Evolutionary conservation across 2,888 invertebrate species (phyloP).

Genomic region (Limenitis camilla): DNA sequence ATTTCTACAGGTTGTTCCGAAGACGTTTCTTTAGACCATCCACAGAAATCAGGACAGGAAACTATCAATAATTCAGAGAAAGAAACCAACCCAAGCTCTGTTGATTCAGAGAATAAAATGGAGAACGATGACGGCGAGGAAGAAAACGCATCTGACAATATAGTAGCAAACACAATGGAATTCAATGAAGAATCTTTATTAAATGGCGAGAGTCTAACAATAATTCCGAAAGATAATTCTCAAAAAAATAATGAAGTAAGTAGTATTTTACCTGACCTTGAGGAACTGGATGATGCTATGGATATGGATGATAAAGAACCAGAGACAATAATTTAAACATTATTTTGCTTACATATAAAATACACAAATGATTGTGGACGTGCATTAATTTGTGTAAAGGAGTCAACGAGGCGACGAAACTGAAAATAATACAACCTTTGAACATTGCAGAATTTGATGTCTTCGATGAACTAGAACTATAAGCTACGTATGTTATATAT

Average conservation of each 20-base stretch:
- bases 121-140: too few relatives aligned
- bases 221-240: not conserved
- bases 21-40: too few relatives aligned
- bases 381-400: too few relatives aligned
- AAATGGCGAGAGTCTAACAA: slow-evolving; percentile 9
- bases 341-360: not conserved
- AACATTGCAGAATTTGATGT: not conserved
- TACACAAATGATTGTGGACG: too few relatives aligned
- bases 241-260: slow-evolving; percentile 1
- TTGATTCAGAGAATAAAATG: too few relatives aligned
- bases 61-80: too few relatives aligned
- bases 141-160: not conserved
- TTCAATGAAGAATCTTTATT: slow-evolving; percentile 5
- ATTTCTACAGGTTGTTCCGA: not conserved
- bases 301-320: slow-evolving; percentile 17
- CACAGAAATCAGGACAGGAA: too few relatives aligned
- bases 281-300: not conserved
- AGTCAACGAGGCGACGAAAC: too few relatives aligned
- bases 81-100: too few relatives aligned
- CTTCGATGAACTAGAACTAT: slow-evolving; percentile 10
- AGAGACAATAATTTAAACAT: slow-evolving; percentile 22
- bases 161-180: slow-evolving; percentile 3
- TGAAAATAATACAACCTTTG: too few relatives aligned
- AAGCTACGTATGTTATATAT: not conserved
- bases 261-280: slow-evolving; percentile 2